Evolutionary conservation across 1,140 invertebrate species (phyloP), one percentile per base, ranked within the genome.

Genomic region (Epicauta chinensis): DNA sequence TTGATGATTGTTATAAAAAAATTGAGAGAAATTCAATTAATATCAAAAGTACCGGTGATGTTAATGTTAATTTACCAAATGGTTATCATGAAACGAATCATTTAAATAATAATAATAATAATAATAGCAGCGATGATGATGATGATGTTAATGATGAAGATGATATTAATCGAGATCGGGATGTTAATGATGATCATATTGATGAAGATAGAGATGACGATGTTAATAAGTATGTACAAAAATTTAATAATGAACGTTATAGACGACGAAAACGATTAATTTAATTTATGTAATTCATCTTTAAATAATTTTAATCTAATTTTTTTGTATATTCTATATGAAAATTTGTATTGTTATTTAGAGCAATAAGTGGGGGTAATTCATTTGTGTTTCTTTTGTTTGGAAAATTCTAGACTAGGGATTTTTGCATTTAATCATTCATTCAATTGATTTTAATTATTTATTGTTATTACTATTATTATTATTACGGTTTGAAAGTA

Each of bases 271-370:
- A 15, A 10, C 11, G 36, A 46, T 35, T 35, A 34, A 35, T 31
- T 31, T 44, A 34, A 11, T 34, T 34, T 34, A 34, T 9, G 3
- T 34, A 34, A 12, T 34, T 11, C 32, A n/a, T n/a, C n/a, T n/a
- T 5, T 34, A 7, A 34, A 34, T 44, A 31, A 44, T 32, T 14
- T 15, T 46, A 13, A 14, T 45, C 30, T 15, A 31, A 30, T 32
- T 45, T 30, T 17, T 34, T 13, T 14, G 36, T 35, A 36, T 47
- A 34, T 47, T 37, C 13, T n/a, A n/a, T n/a, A n/a, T n/a, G n/a
- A n/a, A n/a, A n/a, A n/a, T n/a, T n/a, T n/a, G n/a, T n/a, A n/a
- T n/a, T n/a, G n/a, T n/a, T n/a, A n/a, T n/a, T n/a, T n/a, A n/a
- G n/a, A n/a, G n/a, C n/a, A n/a, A n/a, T n/a, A n/a, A n/a, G n/a